phyloP scores from a whole-genome alignment of 1,140 invertebrate genomes.

The Mactra quadrangularis region DNA sequence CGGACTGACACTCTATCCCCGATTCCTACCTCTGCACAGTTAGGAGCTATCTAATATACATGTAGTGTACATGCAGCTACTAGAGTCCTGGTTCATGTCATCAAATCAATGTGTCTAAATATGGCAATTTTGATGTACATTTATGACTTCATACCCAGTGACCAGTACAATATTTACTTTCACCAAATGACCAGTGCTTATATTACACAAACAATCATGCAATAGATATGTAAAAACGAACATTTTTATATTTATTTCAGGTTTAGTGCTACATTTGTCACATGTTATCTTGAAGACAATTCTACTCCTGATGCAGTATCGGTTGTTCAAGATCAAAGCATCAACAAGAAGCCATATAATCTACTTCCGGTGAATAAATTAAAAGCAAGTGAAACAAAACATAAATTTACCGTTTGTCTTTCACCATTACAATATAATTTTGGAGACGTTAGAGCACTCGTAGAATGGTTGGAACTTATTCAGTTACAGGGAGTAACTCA shows the following conservation, averaged over 20 bases:
- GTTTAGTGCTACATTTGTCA: slow-evolving; percentile 22
- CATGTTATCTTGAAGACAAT: slow-evolving; percentile 1
- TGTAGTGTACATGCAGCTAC: too few species aligned
- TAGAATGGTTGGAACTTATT: slow-evolving; percentile 47
- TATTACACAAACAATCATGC: too few species aligned
- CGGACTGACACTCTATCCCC: too few species aligned
- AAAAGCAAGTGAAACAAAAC: background rate
- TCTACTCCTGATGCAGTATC: slow-evolving; percentile 7
- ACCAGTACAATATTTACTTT: too few species aligned
- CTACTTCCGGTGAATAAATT: background rate
- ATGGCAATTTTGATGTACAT: too few species aligned
- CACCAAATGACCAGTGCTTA: too few species aligned
- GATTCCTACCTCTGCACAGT: too few species aligned
- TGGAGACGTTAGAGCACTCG: background rate
- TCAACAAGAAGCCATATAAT: background rate
- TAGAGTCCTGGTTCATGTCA: too few species aligned
- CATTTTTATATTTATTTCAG: slow-evolving; percentile 9
- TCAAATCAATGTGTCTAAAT: too few species aligned
- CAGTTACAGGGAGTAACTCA: slow-evolving; percentile 7
- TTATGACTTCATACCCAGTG: too few species aligned
- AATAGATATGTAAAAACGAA: too few species aligned
- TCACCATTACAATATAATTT: slow-evolving; percentile 21
- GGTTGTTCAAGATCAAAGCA: background rate
- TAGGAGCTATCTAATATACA: too few species aligned
- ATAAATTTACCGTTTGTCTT: slow-evolving; percentile 25